Base-by-base conservation (phyloP, 2,797 vertebrate genomes). In the Gadopsis marmoratus region DNA sequence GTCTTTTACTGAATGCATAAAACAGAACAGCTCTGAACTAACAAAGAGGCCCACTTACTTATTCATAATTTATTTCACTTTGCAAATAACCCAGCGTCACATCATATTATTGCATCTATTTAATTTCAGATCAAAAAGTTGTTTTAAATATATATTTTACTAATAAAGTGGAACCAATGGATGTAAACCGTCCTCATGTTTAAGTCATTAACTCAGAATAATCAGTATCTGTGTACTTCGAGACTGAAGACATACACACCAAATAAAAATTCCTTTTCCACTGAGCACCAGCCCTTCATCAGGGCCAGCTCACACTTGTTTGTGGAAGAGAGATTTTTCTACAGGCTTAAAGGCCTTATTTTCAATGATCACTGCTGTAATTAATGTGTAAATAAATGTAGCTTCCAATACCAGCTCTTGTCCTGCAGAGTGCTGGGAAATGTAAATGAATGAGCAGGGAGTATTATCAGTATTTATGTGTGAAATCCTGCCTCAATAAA, bases 51-150 rank as follows among this genome's bases (percentile, higher is more conserved):
- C 82, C 92, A 87, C 84, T 93, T 91, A 90, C 89, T 93, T 91
- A 94, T 95, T 94, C 86, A 94, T 93, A 92, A 94, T 95, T 92
- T 81, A 93, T 92, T 91, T 93, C 89, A 88, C 88, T 92, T 93
- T 88, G 91, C 89, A 94, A 94, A 94, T 92, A 94, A 93, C 91
- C 91, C 92, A 86, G 76, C 91, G 90, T 92, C 88, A 86, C 81
- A 90, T 92, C 88, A 88, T 78, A 90, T 88, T 88, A 91, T 92
- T 90, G 92, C 91, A 94, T 94, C 91, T 93, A 80, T 88, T 93
- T 92, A 92, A 94, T 91, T 91, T 84, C 82, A 93, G 89, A 95
- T 94, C 93, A 94, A 94, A 93, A 93, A 91, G 82, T 91, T 87
- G 61, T 63, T 93, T 93, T 91, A 92, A 93, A 94, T 91, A 93